Conservation (phyloP, 2,797 vertebrate genomes). For the Ptychobarbus kaznakovi region DNA sequence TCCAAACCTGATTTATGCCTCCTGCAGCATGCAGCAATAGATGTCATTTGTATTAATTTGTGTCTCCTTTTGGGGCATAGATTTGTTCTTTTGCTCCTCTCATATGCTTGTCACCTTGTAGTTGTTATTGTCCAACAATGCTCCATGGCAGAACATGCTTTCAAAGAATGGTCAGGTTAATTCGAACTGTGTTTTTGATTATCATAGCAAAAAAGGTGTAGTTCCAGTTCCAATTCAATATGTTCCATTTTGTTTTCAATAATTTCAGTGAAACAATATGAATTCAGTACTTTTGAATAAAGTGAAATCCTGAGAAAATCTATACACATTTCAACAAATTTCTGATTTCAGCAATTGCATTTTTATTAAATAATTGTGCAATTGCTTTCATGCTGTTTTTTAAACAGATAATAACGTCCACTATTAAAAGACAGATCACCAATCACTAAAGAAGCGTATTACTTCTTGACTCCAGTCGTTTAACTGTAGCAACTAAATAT, state of each 20-base stretch:
- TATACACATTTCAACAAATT: too few relatives aligned
- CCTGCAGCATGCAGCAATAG: constrained; percentile 73
- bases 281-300: neutral
- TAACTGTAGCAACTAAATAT: neutral
- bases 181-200: constrained; percentile 2
- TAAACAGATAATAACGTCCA: neutral
- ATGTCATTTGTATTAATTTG: constrained; percentile 83
- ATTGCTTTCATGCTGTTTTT: neutral
- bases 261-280: neutral
- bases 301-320: too few relatives aligned
- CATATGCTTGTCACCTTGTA: constrained; percentile 71
- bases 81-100: constrained; percentile 70
- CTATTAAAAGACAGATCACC: neutral
- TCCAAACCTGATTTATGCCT: constrained; percentile 78
- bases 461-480: neutral
- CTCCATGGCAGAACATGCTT: constrained; percentile 71
- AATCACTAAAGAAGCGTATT: neutral
- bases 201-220: neutral
- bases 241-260: neutral
- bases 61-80: constrained; percentile 76
- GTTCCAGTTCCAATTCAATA: neutral
- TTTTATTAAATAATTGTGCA: neutral
- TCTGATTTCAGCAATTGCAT: neutral
- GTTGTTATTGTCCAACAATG: constrained; percentile 70
- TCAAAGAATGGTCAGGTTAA: constrained; percentile 76